These are phyloP conservation scores for Cichlasoma orientale DNA, from an alignment of 2,797 vertebrate genomes.

Conservation along the genomic window DNA sequence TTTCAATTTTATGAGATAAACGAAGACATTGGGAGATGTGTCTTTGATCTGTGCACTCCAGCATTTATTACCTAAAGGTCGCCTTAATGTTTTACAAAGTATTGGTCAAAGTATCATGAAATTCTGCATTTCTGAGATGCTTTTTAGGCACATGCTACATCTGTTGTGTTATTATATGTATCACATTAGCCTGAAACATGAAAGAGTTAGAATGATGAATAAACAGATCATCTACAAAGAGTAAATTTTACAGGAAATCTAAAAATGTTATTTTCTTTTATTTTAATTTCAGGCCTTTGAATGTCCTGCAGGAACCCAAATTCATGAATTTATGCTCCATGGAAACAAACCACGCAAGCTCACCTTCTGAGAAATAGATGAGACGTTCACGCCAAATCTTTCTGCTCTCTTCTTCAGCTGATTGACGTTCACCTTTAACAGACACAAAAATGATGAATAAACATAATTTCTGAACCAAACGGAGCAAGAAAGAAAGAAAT, in stretches of 20 bases:
- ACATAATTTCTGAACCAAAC: neutral
- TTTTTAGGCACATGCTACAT: too few species aligned
- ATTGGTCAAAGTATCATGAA: too few species aligned
- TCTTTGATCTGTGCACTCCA: neutral
- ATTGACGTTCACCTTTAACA: slow-evolving; percentile 84
- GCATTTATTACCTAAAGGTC: too few species aligned
- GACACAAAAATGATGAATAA: neutral
- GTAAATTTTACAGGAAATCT: neutral
- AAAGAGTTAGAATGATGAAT: neutral
- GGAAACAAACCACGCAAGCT: neutral
- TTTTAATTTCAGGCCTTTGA: neutral
- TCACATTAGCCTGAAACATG: neutral
- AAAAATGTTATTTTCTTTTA: neutral
- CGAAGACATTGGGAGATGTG: neutral
- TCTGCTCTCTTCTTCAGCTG: slow-evolving; percentile 93
- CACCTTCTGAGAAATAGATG: slow-evolving; percentile 92
- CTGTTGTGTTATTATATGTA: too few species aligned
- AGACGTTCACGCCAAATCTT: slow-evolving; percentile 91
- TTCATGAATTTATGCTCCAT: rapidly evolving
- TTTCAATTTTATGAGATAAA: neutral
- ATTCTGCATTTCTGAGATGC: too few species aligned
- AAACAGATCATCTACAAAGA: neutral
- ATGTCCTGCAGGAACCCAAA: neutral
- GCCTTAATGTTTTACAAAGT: too few species aligned
- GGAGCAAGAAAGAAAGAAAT: neutral